Evolutionary conservation across 2,113 vertebrate genomes (phyloP).

Genomic region (Neolamprologus brichardi): DNA sequence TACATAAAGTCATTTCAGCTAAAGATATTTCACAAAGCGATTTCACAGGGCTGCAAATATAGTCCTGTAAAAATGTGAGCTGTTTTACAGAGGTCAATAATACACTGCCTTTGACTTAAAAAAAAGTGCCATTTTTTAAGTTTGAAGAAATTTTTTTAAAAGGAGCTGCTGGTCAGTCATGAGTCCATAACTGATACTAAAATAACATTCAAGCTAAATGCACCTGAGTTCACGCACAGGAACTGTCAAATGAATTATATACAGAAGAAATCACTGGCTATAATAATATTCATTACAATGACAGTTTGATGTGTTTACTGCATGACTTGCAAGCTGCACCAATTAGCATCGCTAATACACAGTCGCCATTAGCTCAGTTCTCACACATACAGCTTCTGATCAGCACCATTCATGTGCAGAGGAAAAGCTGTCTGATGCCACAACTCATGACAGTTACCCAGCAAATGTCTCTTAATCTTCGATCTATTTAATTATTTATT

Average conservation of each 20-base stretch:
- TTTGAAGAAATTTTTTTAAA: neutral
- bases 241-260: neutral
- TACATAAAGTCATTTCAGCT: neutral
- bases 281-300: neutral
- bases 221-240: neutral
- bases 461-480: neutral
- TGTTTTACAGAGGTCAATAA: neutral
- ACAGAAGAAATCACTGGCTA: neutral
- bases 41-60: neutral
- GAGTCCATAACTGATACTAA: neutral
- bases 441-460: neutral
- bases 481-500: neutral
- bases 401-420: neutral
- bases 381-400: neutral
- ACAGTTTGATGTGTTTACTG: neutral
- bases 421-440: neutral
- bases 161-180: neutral
- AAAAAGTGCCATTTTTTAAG: neutral
- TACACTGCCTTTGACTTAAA: neutral
- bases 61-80: neutral
- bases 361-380: neutral
- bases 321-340: neutral
- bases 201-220: neutral
- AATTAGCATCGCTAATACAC: neutral
- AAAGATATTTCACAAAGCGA: neutral